Base-by-base conservation (phyloP, 1,140 invertebrate genomes). In the Zaprionus kolodkinae region DNA sequence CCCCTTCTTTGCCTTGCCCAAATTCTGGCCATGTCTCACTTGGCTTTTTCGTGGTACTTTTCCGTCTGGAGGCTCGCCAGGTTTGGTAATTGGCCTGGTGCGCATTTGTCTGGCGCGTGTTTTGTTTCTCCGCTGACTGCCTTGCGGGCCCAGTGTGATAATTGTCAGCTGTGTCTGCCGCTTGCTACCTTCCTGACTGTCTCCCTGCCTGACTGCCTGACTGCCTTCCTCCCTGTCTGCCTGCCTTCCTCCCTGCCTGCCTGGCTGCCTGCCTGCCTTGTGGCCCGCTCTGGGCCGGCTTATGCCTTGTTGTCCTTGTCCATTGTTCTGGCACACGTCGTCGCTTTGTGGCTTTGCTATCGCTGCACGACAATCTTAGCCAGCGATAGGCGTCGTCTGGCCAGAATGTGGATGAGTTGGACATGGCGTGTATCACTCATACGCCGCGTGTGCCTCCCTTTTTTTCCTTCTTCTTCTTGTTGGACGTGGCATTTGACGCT, bases 31-130 rank as follows among this genome's bases (percentile, higher is more conserved):
- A 12, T 21, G 15, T 50, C 21, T 6, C 11, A 17, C 5, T 50
- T 50, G 9, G 21, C 9, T 21, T 25, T 50, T 50, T 17, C 17
- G 45, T 3, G 33, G 45, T 63, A 63, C n/a, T 63, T 63, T 63
- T 63, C 61, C 45, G 36, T 36, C 36, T 59, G 56, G 63, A 56
- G 63, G 50, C 63, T 65, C 52, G 50, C 15, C 3, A 13, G 15
- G 7, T 45, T 0, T 61, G 35, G 43, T 70, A 75, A 75, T 75
- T 75, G 69, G 60, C 54, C 55, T 68, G 55, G 17, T 74, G 72
- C 72, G 72, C 72, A 75, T 71, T 60, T 71, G 72, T 75, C 72
- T 75, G 68, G 72, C 72, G 55, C 72, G 72, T 75, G 72, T 61
- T 67, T 61, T 67, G 9, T 60, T 66, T 25, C 17, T 30, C 35